Conservation (phyloP, 1,140 invertebrate genomes). For the Homalodisca vitripennis region DNA sequence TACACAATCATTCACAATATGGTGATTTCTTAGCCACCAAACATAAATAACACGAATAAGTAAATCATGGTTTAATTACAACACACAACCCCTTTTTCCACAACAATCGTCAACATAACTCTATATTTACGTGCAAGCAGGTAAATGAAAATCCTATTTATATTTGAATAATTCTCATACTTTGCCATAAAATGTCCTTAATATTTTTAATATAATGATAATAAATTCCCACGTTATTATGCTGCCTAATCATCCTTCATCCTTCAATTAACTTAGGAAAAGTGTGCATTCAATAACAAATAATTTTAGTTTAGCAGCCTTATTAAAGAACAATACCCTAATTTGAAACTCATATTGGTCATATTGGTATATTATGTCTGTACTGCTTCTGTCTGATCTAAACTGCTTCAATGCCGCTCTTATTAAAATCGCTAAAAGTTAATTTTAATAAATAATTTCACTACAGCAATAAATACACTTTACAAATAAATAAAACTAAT, state of each 20-base stretch:
- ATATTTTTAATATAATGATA: too few species aligned
- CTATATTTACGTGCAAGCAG: too few species aligned
- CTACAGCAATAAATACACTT: constrained; percentile 5
- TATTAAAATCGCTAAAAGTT: background rate
- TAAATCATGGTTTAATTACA: too few species aligned
- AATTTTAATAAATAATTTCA: background rate
- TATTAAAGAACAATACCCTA: background rate
- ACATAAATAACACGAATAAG: too few species aligned
- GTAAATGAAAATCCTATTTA: too few species aligned
- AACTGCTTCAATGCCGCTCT: background rate
- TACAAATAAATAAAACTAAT: constrained; percentile 8
- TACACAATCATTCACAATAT: too few species aligned
- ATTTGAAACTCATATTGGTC: background rate
- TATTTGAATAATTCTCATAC: too few species aligned
- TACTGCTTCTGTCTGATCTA: background rate
- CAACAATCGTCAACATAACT: too few species aligned
- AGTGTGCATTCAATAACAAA: background rate
- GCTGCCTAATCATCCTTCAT: background rate
- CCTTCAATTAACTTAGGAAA: background rate
- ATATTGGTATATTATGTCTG: background rate
- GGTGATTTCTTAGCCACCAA: too few species aligned
- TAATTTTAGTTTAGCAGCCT: background rate
- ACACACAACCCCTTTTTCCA: too few species aligned
- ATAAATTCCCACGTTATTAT: too few species aligned
- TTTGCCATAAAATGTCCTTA: too few species aligned